phyloP scores from a whole-genome alignment of 2,797 vertebrate species.

The Rousettus madagascariensis region DNA sequence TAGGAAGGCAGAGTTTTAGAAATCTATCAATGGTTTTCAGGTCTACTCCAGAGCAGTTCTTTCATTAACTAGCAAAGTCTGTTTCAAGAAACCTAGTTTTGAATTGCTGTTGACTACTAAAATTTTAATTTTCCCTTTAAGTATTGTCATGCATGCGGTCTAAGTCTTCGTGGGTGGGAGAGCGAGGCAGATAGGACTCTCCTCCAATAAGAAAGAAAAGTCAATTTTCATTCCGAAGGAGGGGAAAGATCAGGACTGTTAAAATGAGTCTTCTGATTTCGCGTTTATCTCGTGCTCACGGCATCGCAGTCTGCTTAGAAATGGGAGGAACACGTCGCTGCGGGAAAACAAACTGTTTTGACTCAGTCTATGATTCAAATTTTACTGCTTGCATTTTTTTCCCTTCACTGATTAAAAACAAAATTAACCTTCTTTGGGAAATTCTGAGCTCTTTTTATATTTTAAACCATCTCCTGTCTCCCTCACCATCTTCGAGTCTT shows the following conservation, averaged over 20 bases:
- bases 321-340: background rate
- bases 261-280: slow-evolving; percentile 25
- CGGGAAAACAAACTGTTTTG: slow-evolving; percentile 49
- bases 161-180: slow-evolving; percentile 54
- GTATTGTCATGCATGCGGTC: slow-evolving; percentile 27
- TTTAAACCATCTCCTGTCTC: background rate
- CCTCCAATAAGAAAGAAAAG: slow-evolving; percentile 23
- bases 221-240: slow-evolving; percentile 24
- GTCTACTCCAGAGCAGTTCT: background rate
- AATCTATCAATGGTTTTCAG: background rate
- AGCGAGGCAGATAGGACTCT: slow-evolving; percentile 54
- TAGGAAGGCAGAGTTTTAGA: background rate
- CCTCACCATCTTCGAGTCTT: background rate
- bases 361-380: slow-evolving; percentile 35
- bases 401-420: background rate
- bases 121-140: slow-evolving; percentile 60
- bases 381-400: slow-evolving; percentile 18
- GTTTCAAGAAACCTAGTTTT: slow-evolving; percentile 62
- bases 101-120: slow-evolving; percentile 67
- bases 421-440: background rate
- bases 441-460: background rate
- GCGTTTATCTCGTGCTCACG: background rate
- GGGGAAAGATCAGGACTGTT: slow-evolving; percentile 40
- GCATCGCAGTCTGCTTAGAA: background rate
- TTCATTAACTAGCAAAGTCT: slow-evolving; percentile 45